phyloP scores from a whole-genome alignment of 2,797 vertebrate species.

The Hyperoplus lanceolatus region DNA sequence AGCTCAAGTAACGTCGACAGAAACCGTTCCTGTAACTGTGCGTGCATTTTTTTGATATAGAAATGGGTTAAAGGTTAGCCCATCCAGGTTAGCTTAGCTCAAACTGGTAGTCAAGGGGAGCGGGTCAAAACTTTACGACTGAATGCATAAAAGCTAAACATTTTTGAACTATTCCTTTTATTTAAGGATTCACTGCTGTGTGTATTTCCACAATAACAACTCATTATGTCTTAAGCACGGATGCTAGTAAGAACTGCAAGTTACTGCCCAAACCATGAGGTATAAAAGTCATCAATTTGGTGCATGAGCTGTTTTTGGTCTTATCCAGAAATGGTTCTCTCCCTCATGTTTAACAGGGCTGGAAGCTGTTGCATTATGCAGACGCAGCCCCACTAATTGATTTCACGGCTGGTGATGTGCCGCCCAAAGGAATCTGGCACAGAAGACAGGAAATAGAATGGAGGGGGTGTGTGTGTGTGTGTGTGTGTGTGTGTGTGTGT shows the following conservation, averaged over 20 bases:
- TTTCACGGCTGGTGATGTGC: slow-evolving; percentile 68
- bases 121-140: no score
- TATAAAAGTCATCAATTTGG: slow-evolving; percentile 1
- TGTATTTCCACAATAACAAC: not conserved
- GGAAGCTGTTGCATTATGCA: slow-evolving; percentile 44
- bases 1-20: no score
- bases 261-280: not conserved
- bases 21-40: no score
- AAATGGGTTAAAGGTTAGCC: no score
- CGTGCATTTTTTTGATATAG: no score
- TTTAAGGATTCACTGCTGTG: not conserved
- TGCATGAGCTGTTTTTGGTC: slow-evolving; percentile 17
- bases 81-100: no score
- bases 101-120: no score
- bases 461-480: no score
- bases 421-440: slow-evolving; percentile 63
- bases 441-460: slow-evolving; percentile 52
- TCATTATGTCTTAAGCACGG: not conserved
- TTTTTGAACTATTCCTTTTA: no score
- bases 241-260: not conserved
- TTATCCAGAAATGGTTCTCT: slow-evolving; percentile 13
- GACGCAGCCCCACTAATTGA: slow-evolving; percentile 54
- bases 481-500: no score
- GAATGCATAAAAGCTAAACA: no score
- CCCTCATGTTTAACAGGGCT: slow-evolving; percentile 22